Evolutionary conservation across 2,888 invertebrate genomes (phyloP).

Genomic region (Scaptomyza parva): DNA sequence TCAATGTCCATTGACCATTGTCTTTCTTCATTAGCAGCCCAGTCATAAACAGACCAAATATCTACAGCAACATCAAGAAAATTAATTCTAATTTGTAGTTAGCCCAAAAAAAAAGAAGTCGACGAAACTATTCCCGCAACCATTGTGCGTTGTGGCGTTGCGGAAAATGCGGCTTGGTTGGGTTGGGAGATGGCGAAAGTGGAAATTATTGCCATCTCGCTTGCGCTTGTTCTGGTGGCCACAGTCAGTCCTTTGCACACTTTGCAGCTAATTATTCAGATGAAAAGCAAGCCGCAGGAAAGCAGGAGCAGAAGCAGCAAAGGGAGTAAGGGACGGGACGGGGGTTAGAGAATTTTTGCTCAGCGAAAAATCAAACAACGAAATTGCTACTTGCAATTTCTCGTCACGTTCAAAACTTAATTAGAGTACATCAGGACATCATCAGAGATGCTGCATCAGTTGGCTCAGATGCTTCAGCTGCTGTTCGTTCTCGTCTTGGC

Average conservation of each 20-base stretch:
- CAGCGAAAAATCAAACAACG: constrained; percentile 76
- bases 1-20: constrained; percentile 15
- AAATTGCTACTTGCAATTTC: constrained; percentile 79
- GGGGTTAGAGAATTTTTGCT: constrained; percentile 34
- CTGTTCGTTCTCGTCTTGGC: constrained; percentile 5
- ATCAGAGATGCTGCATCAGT: constrained; percentile 49
- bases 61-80: constrained; percentile 50
- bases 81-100: constrained; percentile 79
- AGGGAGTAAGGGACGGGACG: neutral
- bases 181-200: no score
- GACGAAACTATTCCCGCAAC: constrained; percentile 66
- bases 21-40: constrained; percentile 37
- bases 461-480: constrained; percentile 17
- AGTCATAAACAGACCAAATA: constrained; percentile 42
- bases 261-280: constrained; percentile 80
- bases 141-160: no score
- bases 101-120: constrained; percentile 21
- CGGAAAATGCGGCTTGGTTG: constrained; percentile 2
- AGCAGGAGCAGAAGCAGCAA: no score
- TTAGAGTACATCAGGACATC: constrained; percentile 81
- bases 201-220: neutral
- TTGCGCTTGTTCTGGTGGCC: constrained; percentile 13
- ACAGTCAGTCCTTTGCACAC: constrained; percentile 67
- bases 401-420: constrained; percentile 80
- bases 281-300: constrained; percentile 58